Base-by-base conservation (phyloP, 2,797 vertebrate species). In the Amniataba percoides region DNA sequence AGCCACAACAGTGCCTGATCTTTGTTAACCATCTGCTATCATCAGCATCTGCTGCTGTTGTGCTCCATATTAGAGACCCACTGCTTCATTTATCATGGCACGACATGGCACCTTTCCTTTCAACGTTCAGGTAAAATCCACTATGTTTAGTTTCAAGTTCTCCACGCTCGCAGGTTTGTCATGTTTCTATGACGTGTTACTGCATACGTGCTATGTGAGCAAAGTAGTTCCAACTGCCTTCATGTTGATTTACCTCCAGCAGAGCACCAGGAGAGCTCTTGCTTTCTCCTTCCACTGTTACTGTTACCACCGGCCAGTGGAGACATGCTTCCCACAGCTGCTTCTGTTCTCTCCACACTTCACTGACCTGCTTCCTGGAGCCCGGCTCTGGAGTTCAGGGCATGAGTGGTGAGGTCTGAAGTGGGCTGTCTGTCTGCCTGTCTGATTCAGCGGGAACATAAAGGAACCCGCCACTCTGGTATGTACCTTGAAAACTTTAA, bases 241-340 rank as follows among this genome's bases (percentile, higher is more conserved):
- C 19, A 58, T 72, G 55, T 55, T 70, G 46, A 42, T 81, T 85
- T 25, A 57, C 31, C 36, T 80, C 74, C 77, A 65, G 56, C 39
- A 52, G 27, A 7, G 1, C 43, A 57, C 59, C 55, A 60, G 59
- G 51, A 77, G 64, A 74, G 64, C 46, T 80, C 51, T 71, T 55
- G 31, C 60, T 61, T 40, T 56, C 70, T 80, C 73, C 75, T 70
- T 69, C 65, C 42, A 18, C 69, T 86, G 83, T 90, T 87, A 82
- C 81, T 88, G 81, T 86, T 86, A 77, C 90, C 64, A 80, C 78
- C 74, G 73, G 88, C 91, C 84, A 88, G 94, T 90, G 88, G 85
- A 88, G 93, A 91, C 92, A 92, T 75, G 92, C 86, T 82, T 90
- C 88, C 86, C 80, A 82, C 90, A 92, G 92, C 89, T 90, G 87